Conservation (phyloP, 2,797 vertebrate genomes). For the Crypturellus tataupa region DNA sequence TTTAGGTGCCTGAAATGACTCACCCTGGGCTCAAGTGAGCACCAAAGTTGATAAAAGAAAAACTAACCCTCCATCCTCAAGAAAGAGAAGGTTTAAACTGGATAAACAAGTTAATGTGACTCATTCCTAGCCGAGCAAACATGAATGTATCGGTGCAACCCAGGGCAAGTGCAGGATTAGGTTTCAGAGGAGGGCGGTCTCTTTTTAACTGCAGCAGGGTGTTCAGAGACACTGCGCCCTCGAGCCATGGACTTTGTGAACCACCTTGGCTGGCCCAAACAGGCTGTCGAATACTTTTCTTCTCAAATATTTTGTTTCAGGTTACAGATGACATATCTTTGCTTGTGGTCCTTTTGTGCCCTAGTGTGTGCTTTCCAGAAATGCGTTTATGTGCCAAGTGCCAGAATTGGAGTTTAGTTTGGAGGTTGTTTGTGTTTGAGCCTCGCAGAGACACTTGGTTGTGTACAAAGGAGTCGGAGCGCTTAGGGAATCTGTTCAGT, state of each 20-base stretch:
- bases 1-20: constrained; percentile 5
- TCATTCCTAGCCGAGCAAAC: not conserved
- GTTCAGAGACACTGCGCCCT: not conserved
- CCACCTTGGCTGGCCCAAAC: not conserved
- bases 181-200: not conserved
- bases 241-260: not conserved
- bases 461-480: not conserved
- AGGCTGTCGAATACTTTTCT: accelerated
- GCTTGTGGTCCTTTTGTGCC: not conserved
- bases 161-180: not conserved
- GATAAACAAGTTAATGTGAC: constrained; percentile 38
- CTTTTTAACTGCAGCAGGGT: constrained; percentile 11
- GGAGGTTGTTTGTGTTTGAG: not conserved
- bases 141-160: not conserved
- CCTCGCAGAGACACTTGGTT: accelerated
- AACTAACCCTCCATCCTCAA: not conserved
- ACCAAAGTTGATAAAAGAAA: constrained; percentile 28
- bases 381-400: not conserved
- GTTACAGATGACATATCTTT: no score
- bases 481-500: not conserved
- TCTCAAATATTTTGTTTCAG: not conserved
- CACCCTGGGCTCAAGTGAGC: not conserved
- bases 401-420: accelerated
- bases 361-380: not conserved
- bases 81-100: constrained; percentile 29